Evolutionary conservation across 2,113 vertebrate genomes (phyloP), one percentile per base, ranked within the genome.

Genomic region (Plecturocebus donacophilus): DNA sequence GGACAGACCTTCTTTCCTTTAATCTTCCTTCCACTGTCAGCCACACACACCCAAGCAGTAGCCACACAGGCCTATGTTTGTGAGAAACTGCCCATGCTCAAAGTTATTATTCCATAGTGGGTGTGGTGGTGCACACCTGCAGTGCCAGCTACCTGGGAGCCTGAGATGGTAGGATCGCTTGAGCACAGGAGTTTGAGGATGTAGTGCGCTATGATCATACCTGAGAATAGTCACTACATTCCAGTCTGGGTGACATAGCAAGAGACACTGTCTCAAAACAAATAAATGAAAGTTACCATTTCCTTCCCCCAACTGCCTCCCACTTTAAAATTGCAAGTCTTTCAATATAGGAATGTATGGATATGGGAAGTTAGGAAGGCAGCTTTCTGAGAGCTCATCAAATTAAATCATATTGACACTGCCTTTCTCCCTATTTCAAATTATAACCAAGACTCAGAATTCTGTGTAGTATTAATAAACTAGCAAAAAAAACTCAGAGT

Each of bases 401-500:
- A 40, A 89, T 75, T 56, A 84, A 89, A 49, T 73, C 35, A 77
- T 27, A 11, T 80, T 71, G 38, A 87, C 23, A 61, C 66, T n/a
- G 66, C 32, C 8, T 75, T 2, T 68, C 13, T 90, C 42, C 42
- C 6, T 86, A 16, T 56, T 79, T 89, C 25, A 89, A 91, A 93
- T 76, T 86, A 90, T 27, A 84, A 86, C 17, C 47, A 73, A 89
- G 79, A 84, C 30, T 47, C 82, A 66, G 47, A 52, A 54, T 68
- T 83, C 79, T 87, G 21, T n/a, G 35, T 54, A 54, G 19, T 54
- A n/a, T 54, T 54, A 19, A 96, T 77, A 95, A 92, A 94, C 54
- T 49, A 93, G 32, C 25, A 58, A 54, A 52, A 32, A 87, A 35
- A 42, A 23, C 12, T 79, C 54, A 90, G 47, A 92, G 56, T 40